phyloP scores from a whole-genome alignment of 2,113 vertebrate species.

The Phrynocephalus versicolor region DNA sequence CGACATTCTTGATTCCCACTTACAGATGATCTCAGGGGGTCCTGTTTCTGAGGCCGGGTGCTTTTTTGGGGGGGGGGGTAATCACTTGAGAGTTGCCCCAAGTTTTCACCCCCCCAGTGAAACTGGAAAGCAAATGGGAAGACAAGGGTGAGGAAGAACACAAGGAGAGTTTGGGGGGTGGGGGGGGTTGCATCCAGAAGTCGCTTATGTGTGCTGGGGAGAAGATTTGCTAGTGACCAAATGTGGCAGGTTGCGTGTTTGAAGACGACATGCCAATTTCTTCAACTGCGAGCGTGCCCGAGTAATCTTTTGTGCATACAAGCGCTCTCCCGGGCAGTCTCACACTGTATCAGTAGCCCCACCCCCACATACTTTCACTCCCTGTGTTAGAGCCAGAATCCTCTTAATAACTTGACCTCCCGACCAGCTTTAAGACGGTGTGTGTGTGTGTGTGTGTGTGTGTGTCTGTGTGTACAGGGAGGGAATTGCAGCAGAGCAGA shows the following conservation, averaged over 20 bases:
- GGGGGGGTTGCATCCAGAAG: too few relatives aligned
- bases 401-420: slow-evolving; percentile 13
- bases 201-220: neutral
- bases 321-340: neutral
- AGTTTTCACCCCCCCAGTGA: neutral
- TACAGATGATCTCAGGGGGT: neutral
- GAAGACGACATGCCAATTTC: neutral
- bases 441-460: neutral
- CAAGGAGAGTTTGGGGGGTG: neutral
- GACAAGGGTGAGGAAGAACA: too few relatives aligned
- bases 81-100: neutral
- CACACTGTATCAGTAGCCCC: neutral
- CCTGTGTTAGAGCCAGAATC: slow-evolving; percentile 9
- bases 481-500: slow-evolving; percentile 8
- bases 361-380: neutral
- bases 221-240: too few relatives aligned
- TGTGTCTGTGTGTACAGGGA: neutral
- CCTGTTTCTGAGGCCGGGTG: too few relatives aligned
- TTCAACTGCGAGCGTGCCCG: neutral
- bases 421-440: neutral
- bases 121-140: neutral
- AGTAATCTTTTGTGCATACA: neutral
- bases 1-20: neutral
- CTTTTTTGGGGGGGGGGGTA: too few relatives aligned
- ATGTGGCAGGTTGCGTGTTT: neutral